phyloP scores from a whole-genome alignment of 2,888 invertebrate genomes.

The Augiades crinisus region DNA sequence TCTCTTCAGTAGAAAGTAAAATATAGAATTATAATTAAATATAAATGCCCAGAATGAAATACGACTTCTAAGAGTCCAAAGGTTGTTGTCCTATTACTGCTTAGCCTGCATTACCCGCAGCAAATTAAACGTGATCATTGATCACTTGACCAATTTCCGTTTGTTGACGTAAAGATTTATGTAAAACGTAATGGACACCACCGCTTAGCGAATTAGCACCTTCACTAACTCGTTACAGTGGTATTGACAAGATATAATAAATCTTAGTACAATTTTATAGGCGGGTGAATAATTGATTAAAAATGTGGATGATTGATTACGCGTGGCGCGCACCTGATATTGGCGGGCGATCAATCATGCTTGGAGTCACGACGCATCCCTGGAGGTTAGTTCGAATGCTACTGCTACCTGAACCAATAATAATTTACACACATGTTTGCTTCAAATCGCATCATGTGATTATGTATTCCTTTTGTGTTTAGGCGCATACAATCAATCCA shows the following conservation, averaged over 20 bases:
- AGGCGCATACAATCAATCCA: too few relatives aligned
- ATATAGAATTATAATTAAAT: too few relatives aligned
- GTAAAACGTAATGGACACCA: constrained; percentile 1
- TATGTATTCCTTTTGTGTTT: too few relatives aligned
- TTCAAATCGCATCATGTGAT: too few relatives aligned
- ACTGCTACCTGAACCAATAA: constrained; percentile 6
- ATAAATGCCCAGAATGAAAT: too few relatives aligned
- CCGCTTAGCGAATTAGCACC: constrained; percentile 16
- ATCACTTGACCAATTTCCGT: constrained; percentile 13
- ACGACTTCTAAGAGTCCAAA: too few relatives aligned
- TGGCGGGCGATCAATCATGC: constrained; percentile 38
- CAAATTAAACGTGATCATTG: constrained; percentile 8
- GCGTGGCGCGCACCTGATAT: constrained; percentile 56
- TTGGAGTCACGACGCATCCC: constrained; percentile 20
- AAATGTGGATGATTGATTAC: constrained; percentile 66
- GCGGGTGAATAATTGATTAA: constrained; percentile 66
- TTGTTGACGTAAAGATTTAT: constrained; percentile 13
- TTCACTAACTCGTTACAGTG: constrained; percentile 6
- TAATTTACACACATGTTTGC: neutral
- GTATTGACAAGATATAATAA: constrained; percentile 29
- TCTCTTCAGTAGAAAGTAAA: too few relatives aligned
- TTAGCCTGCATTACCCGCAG: neutral
- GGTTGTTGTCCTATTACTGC: too few relatives aligned
- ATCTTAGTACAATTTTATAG: constrained; percentile 42
- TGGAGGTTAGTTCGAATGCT: constrained; percentile 23